Percentiles rank a stretch among this genome's conserved stretches.
phyloP scores from a whole-genome alignment of 1,140 invertebrate genomes.

The Bombus pyrosoma region DNA sequence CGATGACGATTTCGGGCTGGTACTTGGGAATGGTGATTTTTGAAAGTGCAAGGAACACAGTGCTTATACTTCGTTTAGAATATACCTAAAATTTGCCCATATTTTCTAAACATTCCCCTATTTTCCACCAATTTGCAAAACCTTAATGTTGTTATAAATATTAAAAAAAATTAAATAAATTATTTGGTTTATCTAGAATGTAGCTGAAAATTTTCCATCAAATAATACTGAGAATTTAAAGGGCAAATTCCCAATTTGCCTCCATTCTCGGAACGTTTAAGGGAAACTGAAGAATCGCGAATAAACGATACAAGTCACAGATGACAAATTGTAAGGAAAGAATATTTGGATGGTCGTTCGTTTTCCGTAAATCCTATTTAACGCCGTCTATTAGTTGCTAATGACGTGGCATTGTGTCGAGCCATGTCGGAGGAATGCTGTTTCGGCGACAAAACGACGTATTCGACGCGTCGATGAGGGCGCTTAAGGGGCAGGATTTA shows the following conservation, averaged over 20 bases:
- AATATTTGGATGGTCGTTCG: not conserved
- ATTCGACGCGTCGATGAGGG: constrained; percentile 19
- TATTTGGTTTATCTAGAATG: too few species aligned
- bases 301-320: not conserved
- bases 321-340: constrained; percentile 4
- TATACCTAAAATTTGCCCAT: not conserved
- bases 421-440: not conserved
- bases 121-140: too few species aligned
- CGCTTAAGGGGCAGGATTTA: constrained; percentile 35
- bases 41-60: not conserved
- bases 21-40: too few species aligned
- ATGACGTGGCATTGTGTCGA: constrained; percentile 27
- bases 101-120: not conserved
- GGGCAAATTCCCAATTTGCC: not conserved
- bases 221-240: not conserved
- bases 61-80: not conserved
- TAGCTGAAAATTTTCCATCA: too few species aligned
- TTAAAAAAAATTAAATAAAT: too few species aligned
- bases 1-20: constrained; percentile 22
- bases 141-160: too few species aligned
- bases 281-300: too few species aligned
- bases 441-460: constrained; percentile 21
- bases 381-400: constrained; percentile 25
- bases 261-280: not conserved
- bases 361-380: constrained; percentile 11